Percentiles rank a stretch among this genome's conserved stretches.
These are phyloP conservation scores for Pyrgus malvae DNA, from an alignment of 2,888 invertebrate species.

Conservation along the genomic window DNA sequence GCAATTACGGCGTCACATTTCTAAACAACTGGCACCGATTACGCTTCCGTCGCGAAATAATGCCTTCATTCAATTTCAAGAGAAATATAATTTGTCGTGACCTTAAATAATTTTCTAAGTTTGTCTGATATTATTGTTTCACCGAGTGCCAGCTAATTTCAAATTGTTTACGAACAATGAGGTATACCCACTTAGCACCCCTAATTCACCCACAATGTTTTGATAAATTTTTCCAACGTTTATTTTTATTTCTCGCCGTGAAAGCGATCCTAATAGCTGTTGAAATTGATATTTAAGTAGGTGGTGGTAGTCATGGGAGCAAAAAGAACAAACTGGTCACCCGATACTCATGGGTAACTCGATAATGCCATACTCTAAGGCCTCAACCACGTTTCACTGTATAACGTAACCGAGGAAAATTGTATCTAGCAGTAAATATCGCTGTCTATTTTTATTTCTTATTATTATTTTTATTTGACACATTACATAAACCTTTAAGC, in stretches of 20 bases:
- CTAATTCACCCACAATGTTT: slow-evolving; percentile 1
- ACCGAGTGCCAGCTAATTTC: slow-evolving; percentile 47
- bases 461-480: no score
- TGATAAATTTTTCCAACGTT: slow-evolving; percentile 2
- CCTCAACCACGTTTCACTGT: slow-evolving; percentile 18
- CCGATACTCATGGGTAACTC: slow-evolving; percentile 23
- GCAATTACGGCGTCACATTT: slow-evolving; percentile 43
- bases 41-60: slow-evolving; percentile 49
- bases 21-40: slow-evolving; percentile 48
- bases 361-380: slow-evolving; percentile 23
- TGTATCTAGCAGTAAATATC: not conserved
- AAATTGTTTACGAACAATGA: slow-evolving; percentile 30
- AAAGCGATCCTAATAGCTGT: slow-evolving; percentile 18
- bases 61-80: slow-evolving; percentile 53
- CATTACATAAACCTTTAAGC: no score
- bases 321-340: slow-evolving; percentile 24
- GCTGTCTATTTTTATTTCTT: no score
- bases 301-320: slow-evolving; percentile 24
- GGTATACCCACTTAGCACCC: not conserved
- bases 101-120: slow-evolving; percentile 61
- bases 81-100: slow-evolving; percentile 56
- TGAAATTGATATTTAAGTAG: slow-evolving; percentile 26
- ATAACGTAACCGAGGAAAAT: slow-evolving; percentile 9
- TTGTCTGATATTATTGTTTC: slow-evolving; percentile 47
- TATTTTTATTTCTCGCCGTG: slow-evolving; percentile 9